Evolutionary conservation across 2,888 invertebrate genomes (phyloP).

Genomic region (Gryllus longicercus): DNA sequence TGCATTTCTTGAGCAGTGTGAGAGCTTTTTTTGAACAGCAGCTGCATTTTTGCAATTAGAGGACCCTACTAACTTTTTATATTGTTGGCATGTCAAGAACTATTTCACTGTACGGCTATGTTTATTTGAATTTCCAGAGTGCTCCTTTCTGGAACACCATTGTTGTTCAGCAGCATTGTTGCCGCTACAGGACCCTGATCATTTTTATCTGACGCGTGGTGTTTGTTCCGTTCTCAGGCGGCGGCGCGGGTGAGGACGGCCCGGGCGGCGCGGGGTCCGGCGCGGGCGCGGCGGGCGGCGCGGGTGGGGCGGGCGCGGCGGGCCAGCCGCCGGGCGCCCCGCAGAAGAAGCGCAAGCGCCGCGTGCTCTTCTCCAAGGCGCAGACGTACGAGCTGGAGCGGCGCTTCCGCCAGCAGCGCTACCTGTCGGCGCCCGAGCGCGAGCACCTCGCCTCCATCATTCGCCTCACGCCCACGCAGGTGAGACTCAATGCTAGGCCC

Average conservation of each 20-base stretch:
- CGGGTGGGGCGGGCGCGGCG: slow-evolving; percentile 42
- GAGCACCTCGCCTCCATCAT: slow-evolving; percentile 95
- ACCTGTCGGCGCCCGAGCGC: slow-evolving; percentile 94
- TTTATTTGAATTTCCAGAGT: no score
- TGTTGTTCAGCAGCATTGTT: no score
- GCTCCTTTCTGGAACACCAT: no score
- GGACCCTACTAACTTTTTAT: no score
- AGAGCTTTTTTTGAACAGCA: no score
- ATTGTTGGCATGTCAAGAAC: no score
- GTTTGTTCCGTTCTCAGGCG: no score
- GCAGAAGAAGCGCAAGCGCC: slow-evolving; percentile 88
- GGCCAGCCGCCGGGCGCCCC: slow-evolving; percentile 40
- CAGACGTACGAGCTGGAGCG: slow-evolving; percentile 95
- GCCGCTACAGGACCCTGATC: no score
- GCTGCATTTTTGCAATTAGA: no score
- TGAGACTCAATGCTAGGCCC: slow-evolving; percentile 42
- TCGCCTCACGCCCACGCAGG: slow-evolving; percentile 93
- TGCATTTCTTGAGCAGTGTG: no score
- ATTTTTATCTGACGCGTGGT: no score
- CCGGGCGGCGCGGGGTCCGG: not conserved
- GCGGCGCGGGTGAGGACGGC: not conserved
- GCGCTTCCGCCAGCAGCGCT: slow-evolving; percentile 91
- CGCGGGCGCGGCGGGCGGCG: not conserved
- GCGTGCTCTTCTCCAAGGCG: slow-evolving; percentile 95
- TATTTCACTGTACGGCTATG: no score